Conservation (phyloP, 2,797 vertebrate species). For the Periparus ater region DNA sequence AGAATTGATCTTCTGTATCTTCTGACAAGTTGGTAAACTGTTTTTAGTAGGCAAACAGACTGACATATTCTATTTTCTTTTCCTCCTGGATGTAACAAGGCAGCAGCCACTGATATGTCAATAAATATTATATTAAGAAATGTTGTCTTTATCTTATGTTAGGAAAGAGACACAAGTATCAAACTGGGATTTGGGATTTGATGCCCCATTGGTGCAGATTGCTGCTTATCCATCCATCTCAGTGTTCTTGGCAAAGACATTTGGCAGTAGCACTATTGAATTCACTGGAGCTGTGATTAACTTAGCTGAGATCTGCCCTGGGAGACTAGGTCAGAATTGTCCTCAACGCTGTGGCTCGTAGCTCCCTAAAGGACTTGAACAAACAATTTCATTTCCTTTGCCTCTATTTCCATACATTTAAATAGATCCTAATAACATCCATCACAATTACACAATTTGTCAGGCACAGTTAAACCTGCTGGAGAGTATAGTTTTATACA, state of each 20-base stretch:
- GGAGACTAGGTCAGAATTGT: neutral
- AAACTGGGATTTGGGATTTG: neutral
- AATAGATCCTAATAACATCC: neutral
- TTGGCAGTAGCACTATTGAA: neutral
- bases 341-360: neutral
- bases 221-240: neutral
- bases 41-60: neutral
- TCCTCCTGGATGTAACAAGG: neutral
- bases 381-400: neutral
- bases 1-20: neutral
- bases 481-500: neutral
- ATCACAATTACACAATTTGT: neutral
- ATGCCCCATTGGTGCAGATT: neutral
- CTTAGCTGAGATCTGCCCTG: neutral
- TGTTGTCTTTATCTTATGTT: neutral
- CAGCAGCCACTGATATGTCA: neutral
- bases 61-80: neutral
- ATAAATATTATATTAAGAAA: neutral
- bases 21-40: neutral
- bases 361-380: neutral
- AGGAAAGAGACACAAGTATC: neutral
- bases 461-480: neutral
- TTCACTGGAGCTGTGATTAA: neutral
- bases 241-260: neutral
- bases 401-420: neutral